A percentile compares a stretch with the other conserved stretches of the same genome.
These are phyloP conservation scores for Ispidina picta DNA, from an alignment of 2,797 vertebrate genomes.

Conservation along the genomic window DNA sequence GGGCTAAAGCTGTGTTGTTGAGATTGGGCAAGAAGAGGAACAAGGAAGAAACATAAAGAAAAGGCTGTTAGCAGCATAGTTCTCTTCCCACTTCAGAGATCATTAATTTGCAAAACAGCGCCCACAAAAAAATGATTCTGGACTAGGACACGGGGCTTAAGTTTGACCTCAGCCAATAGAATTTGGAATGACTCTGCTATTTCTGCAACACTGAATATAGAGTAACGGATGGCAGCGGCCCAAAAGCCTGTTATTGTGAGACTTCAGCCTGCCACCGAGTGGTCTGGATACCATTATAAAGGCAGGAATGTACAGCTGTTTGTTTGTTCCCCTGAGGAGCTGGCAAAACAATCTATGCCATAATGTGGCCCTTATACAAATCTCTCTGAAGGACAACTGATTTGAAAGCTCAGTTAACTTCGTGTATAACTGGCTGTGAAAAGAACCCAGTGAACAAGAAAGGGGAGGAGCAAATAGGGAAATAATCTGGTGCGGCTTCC, in stretches of 20 bases:
- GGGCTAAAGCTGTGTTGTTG: constrained; percentile 91
- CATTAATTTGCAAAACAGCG: constrained; percentile 50
- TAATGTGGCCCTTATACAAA: constrained; percentile 9
- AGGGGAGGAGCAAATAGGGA: background rate
- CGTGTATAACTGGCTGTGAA: background rate
- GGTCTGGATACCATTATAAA: constrained; percentile 63
- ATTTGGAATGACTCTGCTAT: constrained; percentile 79
- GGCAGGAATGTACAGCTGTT: constrained; percentile 78
- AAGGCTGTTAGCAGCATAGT: constrained; percentile 76
- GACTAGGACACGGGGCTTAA: constrained; percentile 80
- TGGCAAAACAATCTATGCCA: constrained; percentile 22
- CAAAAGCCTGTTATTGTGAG: constrained; percentile 74
- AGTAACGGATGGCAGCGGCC: constrained; percentile 72
- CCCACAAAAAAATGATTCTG: constrained; percentile 43
- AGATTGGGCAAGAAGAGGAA: constrained; percentile 60
- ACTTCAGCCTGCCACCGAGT: constrained; percentile 72
- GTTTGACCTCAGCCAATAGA: constrained; percentile 76
- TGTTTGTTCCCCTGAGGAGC: constrained; percentile 46
- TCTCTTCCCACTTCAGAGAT: constrained; percentile 25
- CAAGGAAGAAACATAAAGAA: constrained; percentile 75
- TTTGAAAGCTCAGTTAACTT: constrained; percentile 11
- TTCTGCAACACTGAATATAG: constrained; percentile 78
- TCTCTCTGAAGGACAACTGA: constrained; percentile 22
- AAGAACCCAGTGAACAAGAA: background rate
- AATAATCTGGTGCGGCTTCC: background rate